Evolutionary conservation across 2,888 invertebrate species (phyloP).

Genomic region (Geotrupes spiniger): DNA sequence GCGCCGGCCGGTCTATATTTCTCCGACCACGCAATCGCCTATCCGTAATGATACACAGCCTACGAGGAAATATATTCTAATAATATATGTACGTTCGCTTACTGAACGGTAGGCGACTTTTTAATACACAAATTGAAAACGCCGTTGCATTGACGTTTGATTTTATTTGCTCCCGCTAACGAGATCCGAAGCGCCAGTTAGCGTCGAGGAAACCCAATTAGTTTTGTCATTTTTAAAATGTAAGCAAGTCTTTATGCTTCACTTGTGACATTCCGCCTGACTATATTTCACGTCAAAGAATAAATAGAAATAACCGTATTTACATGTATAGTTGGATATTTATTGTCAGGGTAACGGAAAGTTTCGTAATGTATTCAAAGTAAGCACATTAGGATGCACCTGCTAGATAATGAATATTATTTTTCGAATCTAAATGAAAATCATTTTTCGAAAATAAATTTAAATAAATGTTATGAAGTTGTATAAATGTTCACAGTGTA

Average conservation of each 20-base stretch:
- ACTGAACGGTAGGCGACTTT: constrained; percentile 18
- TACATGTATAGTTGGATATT: constrained; percentile 1
- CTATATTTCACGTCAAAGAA: constrained; percentile 5
- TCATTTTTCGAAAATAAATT: no score
- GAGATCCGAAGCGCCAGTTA: constrained; percentile 7
- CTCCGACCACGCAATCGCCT: constrained; percentile 19
- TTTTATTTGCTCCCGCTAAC: constrained; percentile 17
- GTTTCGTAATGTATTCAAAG: neutral
- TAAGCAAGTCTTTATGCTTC: neutral
- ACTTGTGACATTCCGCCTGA: constrained; percentile 3
- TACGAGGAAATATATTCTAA: constrained; percentile 14
- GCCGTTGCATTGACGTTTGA: constrained; percentile 11
- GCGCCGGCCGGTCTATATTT: constrained; percentile 19
- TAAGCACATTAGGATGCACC: neutral
- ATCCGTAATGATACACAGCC: constrained; percentile 2
- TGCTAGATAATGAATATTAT: no score
- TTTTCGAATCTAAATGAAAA: no score
- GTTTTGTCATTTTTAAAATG: constrained; percentile 3
- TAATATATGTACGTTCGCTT: constrained; percentile 15
- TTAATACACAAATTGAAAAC: constrained; percentile 21
- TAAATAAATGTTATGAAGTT: no score
- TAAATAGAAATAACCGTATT: constrained; percentile 6
- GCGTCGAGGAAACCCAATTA: constrained; percentile 3
- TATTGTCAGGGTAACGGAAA: constrained; percentile 1
- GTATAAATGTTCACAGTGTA: no score